These are phyloP conservation scores for Epinephelus lanceolatus DNA, from an alignment of 2,113 vertebrate genomes.

Conservation along the genomic window DNA sequence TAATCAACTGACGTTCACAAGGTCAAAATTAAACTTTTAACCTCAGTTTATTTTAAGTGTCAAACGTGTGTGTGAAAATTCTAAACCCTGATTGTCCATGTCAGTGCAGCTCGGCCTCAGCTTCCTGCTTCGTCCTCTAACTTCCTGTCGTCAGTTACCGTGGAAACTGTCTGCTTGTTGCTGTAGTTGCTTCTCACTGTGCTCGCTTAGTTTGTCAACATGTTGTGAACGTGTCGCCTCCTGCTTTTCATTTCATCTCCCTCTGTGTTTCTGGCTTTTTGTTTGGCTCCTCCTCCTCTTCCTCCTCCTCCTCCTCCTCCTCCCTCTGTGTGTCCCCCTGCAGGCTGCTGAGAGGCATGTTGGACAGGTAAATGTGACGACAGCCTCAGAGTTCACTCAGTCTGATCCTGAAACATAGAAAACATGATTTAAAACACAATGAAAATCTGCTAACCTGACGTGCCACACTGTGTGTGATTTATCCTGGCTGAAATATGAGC, in stretches of 20 bases:
- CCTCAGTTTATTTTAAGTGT: too few species aligned
- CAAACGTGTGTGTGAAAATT: too few species aligned
- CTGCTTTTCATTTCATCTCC: slow-evolving; percentile 57
- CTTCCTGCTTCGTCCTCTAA: slow-evolving; percentile 5
- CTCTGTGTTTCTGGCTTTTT: slow-evolving; percentile 28
- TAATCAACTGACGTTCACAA: too few species aligned
- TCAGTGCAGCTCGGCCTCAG: slow-evolving; percentile 17
- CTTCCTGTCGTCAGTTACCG: slow-evolving; percentile 7
- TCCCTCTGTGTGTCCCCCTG: not conserved
- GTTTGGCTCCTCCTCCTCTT: not conserved
- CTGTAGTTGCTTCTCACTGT: slow-evolving; percentile 10
- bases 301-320: not conserved
- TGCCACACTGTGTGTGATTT: too few species aligned
- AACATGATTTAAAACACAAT: not conserved
- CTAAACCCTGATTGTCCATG: not conserved
- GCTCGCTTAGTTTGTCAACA: slow-evolving; percentile 24
- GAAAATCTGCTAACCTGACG: too few species aligned
- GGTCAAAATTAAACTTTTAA: too few species aligned
- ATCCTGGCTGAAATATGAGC: too few species aligned
- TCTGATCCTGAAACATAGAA: slow-evolving; percentile 2
- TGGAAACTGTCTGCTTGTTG: not conserved
- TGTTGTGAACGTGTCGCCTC: slow-evolving; percentile 42
- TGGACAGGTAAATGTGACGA: slow-evolving; percentile 58
- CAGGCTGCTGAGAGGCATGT: slow-evolving; percentile 56
- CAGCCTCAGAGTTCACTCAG: not conserved